phyloP scores from a whole-genome alignment of 2,113 vertebrate genomes.

The Excalfactoria chinensis region DNA sequence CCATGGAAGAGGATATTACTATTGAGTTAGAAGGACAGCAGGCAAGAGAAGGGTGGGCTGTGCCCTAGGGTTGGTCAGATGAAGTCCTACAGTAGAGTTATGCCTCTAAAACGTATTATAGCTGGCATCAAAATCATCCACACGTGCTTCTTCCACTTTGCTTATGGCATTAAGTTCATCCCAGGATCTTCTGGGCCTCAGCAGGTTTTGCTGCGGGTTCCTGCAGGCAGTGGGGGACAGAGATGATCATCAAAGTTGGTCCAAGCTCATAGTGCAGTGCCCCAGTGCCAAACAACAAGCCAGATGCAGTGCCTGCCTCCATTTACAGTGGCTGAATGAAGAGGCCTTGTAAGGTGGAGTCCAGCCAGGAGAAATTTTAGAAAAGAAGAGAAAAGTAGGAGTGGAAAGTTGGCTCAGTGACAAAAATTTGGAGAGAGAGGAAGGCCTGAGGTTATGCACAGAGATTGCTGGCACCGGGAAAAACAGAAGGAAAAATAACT shows the following conservation, averaged over 20 bases:
- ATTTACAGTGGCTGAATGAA: not conserved
- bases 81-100: not conserved
- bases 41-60: not conserved
- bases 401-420: not conserved
- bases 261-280: not conserved
- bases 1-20: not conserved
- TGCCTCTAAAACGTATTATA: not conserved
- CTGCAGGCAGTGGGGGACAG: not conserved
- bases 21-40: rapidly evolving
- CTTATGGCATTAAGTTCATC: not conserved
- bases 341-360: not conserved
- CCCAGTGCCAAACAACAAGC: not conserved
- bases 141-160: rapidly evolving
- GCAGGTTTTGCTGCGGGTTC: rapidly evolving
- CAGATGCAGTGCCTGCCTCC: not conserved
- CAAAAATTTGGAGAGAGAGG: not conserved
- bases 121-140: not conserved
- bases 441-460: not conserved
- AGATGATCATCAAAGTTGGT: not conserved
- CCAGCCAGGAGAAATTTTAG: not conserved
- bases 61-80: not conserved
- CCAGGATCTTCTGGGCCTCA: not conserved
- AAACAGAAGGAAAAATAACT: not conserved
- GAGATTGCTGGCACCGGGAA: not conserved
- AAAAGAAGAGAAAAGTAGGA: not conserved